Conservation (phyloP, 2,113 vertebrate species). For the Ctenomys sociabilis region DNA sequence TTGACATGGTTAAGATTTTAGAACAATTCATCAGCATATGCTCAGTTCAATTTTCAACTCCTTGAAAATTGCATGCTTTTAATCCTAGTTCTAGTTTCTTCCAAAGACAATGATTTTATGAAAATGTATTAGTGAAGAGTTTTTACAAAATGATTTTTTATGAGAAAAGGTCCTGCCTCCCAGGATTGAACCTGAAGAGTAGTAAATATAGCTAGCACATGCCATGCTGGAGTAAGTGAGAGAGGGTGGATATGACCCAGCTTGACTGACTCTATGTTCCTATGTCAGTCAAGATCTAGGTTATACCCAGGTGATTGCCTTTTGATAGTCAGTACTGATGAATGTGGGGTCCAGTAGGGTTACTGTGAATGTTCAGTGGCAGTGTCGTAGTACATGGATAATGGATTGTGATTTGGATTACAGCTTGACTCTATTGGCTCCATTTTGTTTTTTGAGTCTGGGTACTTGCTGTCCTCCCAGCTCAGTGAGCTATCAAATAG, state of each 20-base stretch:
- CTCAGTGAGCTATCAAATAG: neutral
- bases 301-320: neutral
- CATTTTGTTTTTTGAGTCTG: neutral
- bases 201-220: neutral
- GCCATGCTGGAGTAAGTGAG: neutral
- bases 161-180: neutral
- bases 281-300: neutral
- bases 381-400: neutral
- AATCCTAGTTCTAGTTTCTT: conserved; percentile 33
- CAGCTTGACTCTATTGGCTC: neutral
- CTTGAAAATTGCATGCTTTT: conserved; percentile 22
- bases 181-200: neutral
- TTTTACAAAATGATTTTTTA: neutral
- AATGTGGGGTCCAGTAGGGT: neutral
- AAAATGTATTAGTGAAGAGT: neutral
- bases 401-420: neutral
- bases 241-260: neutral
- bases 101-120: neutral
- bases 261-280: neutral
- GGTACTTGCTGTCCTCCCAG: neutral
- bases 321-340: no score
- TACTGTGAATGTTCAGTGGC: neutral
- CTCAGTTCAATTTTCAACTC: neutral
- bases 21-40: neutral
- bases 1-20: neutral